A percentile compares a stretch with the other conserved stretches of the same genome.
phyloP scores from a whole-genome alignment of 2,113 vertebrate genomes.

The Ammodytes dubius region DNA sequence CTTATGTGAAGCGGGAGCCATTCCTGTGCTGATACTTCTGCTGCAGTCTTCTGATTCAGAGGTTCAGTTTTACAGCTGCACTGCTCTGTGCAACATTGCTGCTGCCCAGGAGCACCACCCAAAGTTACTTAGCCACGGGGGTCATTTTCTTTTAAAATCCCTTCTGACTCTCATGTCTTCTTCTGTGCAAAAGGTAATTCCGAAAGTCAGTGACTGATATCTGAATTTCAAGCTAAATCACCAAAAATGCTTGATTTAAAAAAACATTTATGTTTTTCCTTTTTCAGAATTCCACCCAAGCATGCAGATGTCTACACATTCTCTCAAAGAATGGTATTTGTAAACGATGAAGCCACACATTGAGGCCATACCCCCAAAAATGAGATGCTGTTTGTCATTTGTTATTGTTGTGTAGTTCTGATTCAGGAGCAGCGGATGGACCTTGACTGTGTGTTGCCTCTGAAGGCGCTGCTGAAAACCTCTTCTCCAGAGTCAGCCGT shows the following conservation, averaged over 20 bases:
- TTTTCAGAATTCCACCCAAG: conserved; percentile 86
- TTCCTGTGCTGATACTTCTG: conserved; percentile 84
- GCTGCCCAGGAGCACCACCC: conserved; percentile 74
- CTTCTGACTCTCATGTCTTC: conserved; percentile 86
- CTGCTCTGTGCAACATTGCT: conserved; percentile 86
- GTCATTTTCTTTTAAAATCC: conserved; percentile 78
- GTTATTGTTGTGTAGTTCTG: conserved; percentile 61
- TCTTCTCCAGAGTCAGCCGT: conserved; percentile 71
- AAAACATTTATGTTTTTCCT: neutral
- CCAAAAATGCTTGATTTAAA: neutral
- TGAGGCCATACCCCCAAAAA: neutral
- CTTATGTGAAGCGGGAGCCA: conserved; percentile 83
- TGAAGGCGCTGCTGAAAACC: conserved; percentile 79
- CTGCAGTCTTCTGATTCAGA: conserved; percentile 87
- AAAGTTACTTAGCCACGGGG: conserved; percentile 77
- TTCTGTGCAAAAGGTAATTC: conserved; percentile 84
- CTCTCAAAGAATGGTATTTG: conserved; percentile 85
- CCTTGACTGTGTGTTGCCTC: conserved; percentile 77
- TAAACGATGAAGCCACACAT: neutral
- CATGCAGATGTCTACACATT: conserved; percentile 86
- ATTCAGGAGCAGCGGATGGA: conserved; percentile 82
- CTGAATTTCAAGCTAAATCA: neutral
- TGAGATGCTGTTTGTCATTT: conserved; percentile 2
- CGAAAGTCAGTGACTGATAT: neutral
- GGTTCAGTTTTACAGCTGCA: conserved; percentile 89